Evolutionary conservation across 2,113 vertebrate genomes (phyloP).

Genomic region (Excalfactoria chinensis): DNA sequence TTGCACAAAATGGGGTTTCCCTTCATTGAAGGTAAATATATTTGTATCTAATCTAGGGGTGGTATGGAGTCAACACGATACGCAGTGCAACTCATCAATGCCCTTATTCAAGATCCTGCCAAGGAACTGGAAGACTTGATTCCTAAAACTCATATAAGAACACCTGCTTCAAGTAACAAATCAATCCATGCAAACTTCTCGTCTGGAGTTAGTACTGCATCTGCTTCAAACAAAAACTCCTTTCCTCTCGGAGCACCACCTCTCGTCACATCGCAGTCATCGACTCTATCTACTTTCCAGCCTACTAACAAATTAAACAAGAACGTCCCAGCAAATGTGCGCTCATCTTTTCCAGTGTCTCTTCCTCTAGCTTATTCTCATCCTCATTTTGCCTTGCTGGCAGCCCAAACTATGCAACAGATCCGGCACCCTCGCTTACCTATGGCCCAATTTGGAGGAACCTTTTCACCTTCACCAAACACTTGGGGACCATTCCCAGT

Average conservation of each 20-base stretch:
- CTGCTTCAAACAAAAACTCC: conserved; percentile 87
- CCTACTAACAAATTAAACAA: conserved; percentile 89
- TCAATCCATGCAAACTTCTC: conserved; percentile 87
- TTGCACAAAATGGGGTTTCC: neutral
- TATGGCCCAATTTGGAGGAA: conserved; percentile 97
- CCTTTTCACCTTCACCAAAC: conserved; percentile 92
- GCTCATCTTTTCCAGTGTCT: conserved; percentile 93
- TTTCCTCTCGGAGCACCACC: conserved; percentile 88
- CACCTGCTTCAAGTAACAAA: conserved; percentile 87
- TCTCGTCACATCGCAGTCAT: conserved; percentile 88
- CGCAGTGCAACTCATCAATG: conserved; percentile 97
- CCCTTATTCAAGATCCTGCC: conserved; percentile 98
- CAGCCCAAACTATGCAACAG: conserved; percentile 98
- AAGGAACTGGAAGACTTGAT: conserved; percentile 99
- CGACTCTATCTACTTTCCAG: conserved; percentile 89
- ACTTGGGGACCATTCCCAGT: conserved; percentile 99
- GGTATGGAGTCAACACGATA: conserved; percentile 97
- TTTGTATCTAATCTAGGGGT: conserved; percentile 81
- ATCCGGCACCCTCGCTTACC: conserved; percentile 97
- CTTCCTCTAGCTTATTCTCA: conserved; percentile 95
- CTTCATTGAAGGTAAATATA: neutral
- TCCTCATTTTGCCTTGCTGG: conserved; percentile 95
- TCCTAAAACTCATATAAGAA: conserved; percentile 96
- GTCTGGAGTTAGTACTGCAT: conserved; percentile 85
- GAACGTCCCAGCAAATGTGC: conserved; percentile 89